Conservation (phyloP, 2,113 vertebrate species). For the Pterocles orientalis region DNA sequence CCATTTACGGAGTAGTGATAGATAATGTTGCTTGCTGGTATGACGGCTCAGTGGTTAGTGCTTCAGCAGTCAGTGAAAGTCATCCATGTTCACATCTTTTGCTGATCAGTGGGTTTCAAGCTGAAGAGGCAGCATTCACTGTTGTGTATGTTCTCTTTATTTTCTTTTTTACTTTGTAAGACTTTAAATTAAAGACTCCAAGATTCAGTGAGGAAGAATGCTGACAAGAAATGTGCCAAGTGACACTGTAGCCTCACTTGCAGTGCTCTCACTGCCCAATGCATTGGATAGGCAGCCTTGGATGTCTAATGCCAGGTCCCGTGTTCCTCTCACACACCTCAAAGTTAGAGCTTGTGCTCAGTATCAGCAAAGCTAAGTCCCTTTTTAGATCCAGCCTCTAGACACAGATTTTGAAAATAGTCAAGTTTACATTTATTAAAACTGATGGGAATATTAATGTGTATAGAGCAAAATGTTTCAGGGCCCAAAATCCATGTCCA, state of each 20-base stretch:
- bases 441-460: background rate
- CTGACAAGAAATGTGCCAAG: background rate
- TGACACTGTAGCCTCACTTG: background rate
- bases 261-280: fast-evolving
- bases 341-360: background rate
- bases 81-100: background rate
- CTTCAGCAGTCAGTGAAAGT: background rate
- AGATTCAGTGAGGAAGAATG: background rate
- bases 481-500: background rate
- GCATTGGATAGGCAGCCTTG: background rate
- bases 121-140: background rate
- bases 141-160: background rate
- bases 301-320: background rate
- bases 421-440: background rate
- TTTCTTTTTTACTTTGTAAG: background rate
- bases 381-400: background rate
- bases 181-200: background rate
- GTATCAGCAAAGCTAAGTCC: background rate
- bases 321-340: background rate
- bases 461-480: background rate
- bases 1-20: background rate
- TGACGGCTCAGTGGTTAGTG: background rate
- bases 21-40: background rate
- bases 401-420: background rate
- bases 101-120: background rate